A percentile compares a stretch with the other conserved stretches of the same genome.
Evolutionary conservation across 2,113 vertebrate genomes (phyloP).

Genomic region (Struthio camelus): DNA sequence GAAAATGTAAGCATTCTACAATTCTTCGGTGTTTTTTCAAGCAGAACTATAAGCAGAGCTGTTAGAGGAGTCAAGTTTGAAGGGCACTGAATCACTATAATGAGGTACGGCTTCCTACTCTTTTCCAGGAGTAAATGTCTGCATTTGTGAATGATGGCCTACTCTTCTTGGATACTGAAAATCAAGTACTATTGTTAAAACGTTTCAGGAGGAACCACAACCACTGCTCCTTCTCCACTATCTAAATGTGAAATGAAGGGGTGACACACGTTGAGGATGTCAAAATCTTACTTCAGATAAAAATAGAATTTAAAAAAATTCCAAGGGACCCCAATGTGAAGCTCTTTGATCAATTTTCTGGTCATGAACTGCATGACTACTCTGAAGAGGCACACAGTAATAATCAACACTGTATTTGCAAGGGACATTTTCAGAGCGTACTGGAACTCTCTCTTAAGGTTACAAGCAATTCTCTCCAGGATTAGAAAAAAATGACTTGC

Average conservation of each 20-base stretch:
- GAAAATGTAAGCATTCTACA: neutral
- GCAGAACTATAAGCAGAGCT: neutral
- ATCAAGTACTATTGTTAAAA: neutral
- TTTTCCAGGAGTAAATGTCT: neutral
- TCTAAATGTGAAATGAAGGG: neutral
- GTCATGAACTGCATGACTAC: rapidly evolving
- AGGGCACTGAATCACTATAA: neutral
- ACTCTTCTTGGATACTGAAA: neutral
- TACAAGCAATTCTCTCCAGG: neutral
- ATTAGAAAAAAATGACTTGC: neutral
- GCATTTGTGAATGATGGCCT: neutral
- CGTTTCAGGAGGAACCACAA: neutral
- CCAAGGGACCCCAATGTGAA: neutral
- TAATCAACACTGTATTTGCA: neutral
- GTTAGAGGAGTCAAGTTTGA: neutral
- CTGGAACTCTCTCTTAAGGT: neutral
- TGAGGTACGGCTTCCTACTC: neutral
- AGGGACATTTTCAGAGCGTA: neutral
- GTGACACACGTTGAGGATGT: neutral
- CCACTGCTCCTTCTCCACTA: neutral
- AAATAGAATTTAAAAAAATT: neutral
- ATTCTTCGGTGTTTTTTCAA: neutral
- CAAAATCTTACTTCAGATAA: neutral
- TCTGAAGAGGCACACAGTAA: neutral
- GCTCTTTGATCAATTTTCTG: neutral